Conservation (phyloP, 2,888 invertebrate species). For the Heliconius sara region DNA sequence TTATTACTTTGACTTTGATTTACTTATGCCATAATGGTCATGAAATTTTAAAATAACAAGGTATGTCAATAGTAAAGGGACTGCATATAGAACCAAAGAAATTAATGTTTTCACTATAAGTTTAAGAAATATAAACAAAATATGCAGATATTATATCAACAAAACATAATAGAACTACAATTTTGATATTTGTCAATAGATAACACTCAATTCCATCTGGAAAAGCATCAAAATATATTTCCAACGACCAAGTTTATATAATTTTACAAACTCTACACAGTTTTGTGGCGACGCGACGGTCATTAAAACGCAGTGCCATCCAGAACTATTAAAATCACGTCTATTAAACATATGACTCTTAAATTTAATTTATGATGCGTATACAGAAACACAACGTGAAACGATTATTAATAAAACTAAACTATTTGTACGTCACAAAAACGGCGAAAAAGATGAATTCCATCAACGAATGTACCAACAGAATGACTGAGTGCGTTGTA, state of each 20-base stretch:
- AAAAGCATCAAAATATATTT: not conserved
- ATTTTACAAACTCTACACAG: constrained; percentile 9
- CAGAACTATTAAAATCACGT: constrained; percentile 50
- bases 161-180: not conserved
- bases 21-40: too few relatives aligned
- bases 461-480: constrained; percentile 46
- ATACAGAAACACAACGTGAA: constrained; percentile 46
- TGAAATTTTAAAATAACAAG: too few relatives aligned
- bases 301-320: constrained; percentile 39
- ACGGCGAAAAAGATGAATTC: constrained; percentile 48
- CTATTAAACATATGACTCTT: constrained; percentile 46
- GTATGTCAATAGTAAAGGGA: too few relatives aligned
- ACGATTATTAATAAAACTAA: constrained; percentile 50
- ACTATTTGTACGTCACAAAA: constrained; percentile 49
- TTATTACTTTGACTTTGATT: too few relatives aligned
- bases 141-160: not conserved
- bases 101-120: too few relatives aligned
- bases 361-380: constrained; percentile 48
- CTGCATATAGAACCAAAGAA: too few relatives aligned
- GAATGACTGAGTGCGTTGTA: constrained; percentile 46
- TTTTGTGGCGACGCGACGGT: constrained; percentile 15
- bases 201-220: constrained; percentile 1
- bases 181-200: not conserved
- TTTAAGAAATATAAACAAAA: too few relatives aligned
- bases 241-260: not conserved